Evolutionary conservation across 2,888 invertebrate species (phyloP), one percentile per base, ranked within the genome.

Genomic region (Dendrolimus houi): DNA sequence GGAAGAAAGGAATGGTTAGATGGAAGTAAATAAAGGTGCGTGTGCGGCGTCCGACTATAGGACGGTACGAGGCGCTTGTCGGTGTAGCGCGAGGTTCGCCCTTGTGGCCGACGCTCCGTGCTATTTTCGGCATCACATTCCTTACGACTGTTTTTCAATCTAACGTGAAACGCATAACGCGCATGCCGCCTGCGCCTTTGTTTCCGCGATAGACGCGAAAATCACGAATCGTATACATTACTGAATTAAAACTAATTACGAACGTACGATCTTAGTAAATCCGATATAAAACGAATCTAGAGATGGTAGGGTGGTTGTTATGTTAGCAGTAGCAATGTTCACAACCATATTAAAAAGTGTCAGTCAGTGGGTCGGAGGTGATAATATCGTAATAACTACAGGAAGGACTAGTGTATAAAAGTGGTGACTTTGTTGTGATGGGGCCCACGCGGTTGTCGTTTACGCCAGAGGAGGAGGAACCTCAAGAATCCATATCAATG

Each of bases 41-140:
- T 75, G 74, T 75, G 77, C 69, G 70, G 63, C 59, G 63, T 52
- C 64, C 60, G 65, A 56, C 64, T 63, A 55, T 58, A 61, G 62
- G 60, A 64, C 67, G 68, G 60, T 61, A 67, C 64, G 70, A 70
- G 68, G 61, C 69, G 71, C 68, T 69, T 68, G 64, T 66, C 68
- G 69, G 58, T 74, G 79, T 71, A 74, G 70, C 78, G 77, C 76
- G 83, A 83, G 81, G 85, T 83, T 83, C 83, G 87, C 86, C 88
- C 88, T 87, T 89, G 87, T 77, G 80, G 80, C 77, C 78, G 82
- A 83, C 85, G 86, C 85, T 87, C 77, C 84, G 81, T 76, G 87
- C 89, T 90, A 90, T 90, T 90, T 90, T 87, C 79, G 84, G 86
- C 85, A 79, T 82, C 85, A 79, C 88, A 89, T 90, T 89, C 89